These are phyloP conservation scores for Muraenolepis orangiensis DNA, from an alignment of 2,797 vertebrate genomes.

Conservation along the genomic window DNA sequence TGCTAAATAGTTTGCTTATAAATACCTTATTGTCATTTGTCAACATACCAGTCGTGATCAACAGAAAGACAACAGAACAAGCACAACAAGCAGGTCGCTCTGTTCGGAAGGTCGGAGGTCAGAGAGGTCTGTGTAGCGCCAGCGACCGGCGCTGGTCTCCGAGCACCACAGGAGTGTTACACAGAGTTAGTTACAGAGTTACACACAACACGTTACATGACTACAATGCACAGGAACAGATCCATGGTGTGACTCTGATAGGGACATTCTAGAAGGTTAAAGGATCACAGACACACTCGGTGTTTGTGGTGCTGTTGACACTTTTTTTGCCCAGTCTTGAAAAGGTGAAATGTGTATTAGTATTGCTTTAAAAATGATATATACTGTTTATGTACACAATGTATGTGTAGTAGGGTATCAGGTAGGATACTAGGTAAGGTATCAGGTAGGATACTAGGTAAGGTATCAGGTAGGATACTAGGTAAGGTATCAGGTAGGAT, in stretches of 20 bases:
- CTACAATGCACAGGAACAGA: too few species aligned
- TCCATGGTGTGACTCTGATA: too few species aligned
- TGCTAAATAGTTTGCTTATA: constrained; percentile 47
- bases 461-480: too few species aligned
- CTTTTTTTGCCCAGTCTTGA: neutral
- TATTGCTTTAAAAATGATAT: neutral
- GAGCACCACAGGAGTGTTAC: neutral
- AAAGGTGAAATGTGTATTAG: neutral
- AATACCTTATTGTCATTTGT: constrained; percentile 40
- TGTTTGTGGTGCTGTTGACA: neutral
- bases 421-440: too few species aligned
- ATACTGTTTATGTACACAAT: neutral
- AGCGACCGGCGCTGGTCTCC: neutral
- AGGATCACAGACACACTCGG: neutral
- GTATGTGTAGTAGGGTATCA: neutral
- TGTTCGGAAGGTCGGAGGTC: neutral
- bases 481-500: too few species aligned
- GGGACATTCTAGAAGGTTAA: neutral
- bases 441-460: too few species aligned
- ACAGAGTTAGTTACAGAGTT: neutral
- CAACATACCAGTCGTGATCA: constrained; percentile 20
- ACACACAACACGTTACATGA: neutral
- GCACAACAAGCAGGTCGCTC: constrained; percentile 9
- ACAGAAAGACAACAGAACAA: constrained; percentile 29
- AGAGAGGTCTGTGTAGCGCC: neutral